phyloP scores from a whole-genome alignment of 1,140 invertebrate genomes.

The Solen grandis region DNA sequence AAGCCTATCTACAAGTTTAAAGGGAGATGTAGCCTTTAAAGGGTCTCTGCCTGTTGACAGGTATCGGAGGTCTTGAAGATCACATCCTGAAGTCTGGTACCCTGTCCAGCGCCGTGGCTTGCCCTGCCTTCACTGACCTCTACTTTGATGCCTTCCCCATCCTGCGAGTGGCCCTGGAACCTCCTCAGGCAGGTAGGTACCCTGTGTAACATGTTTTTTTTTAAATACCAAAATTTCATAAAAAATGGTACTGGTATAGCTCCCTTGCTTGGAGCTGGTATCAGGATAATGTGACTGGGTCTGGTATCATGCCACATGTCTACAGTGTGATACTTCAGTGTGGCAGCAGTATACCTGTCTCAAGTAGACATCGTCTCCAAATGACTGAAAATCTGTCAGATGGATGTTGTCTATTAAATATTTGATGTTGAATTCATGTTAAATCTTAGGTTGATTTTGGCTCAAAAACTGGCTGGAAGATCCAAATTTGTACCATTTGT shows the following conservation, averaged over 20 bases:
- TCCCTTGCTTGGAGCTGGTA: too few species aligned
- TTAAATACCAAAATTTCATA: neutral
- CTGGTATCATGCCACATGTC: too few species aligned
- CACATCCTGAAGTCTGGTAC: conserved; percentile 95
- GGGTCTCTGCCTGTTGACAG: too few species aligned
- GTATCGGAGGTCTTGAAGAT: conserved; percentile 93
- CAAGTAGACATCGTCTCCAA: too few species aligned
- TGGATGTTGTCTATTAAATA: neutral
- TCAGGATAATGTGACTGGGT: too few species aligned
- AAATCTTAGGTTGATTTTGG: neutral
- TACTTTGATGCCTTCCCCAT: conserved; percentile 92
- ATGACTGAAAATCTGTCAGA: too few species aligned
- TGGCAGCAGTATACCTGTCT: too few species aligned
- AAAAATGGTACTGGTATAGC: too few species aligned
- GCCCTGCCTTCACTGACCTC: conserved; percentile 94
- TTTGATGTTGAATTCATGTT: neutral
- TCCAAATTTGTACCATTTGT: too few species aligned
- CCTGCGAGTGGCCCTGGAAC: conserved; percentile 96
- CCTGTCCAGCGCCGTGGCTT: conserved; percentile 90
- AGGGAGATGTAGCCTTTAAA: too few species aligned
- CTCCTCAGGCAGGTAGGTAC: conserved; percentile 86
- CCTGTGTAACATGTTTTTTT: neutral
- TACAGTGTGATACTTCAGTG: too few species aligned
- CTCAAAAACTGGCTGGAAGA: neutral
- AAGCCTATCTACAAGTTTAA: too few species aligned